phyloP scores from a whole-genome alignment of 2,113 vertebrate genomes.

The Sebastes fasciatus region DNA sequence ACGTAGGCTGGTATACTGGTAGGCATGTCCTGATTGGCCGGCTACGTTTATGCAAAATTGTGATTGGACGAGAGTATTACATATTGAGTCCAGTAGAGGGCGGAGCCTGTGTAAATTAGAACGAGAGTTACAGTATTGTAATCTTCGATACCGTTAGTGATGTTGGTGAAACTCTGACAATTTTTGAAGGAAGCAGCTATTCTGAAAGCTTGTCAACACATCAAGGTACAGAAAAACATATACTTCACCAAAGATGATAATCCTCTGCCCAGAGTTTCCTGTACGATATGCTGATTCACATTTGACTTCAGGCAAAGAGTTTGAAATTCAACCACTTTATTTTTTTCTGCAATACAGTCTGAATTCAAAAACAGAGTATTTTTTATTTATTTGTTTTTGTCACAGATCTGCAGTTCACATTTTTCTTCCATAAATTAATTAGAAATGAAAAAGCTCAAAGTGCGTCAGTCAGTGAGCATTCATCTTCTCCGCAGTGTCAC shows the following conservation, averaged over 20 bases:
- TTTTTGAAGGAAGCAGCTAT: neutral
- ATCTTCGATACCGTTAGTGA: neutral
- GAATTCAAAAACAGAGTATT: neutral
- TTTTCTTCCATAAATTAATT: slow-evolving; percentile 28
- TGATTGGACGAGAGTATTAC: too few species aligned
- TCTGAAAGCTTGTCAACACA: neutral
- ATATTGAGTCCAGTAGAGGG: too few species aligned
- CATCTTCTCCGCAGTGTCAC: neutral
- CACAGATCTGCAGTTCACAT: neutral
- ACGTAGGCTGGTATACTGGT: too few species aligned
- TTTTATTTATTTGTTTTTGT: neutral
- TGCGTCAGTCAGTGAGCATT: neutral
- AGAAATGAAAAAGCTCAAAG: slow-evolving; percentile 14
- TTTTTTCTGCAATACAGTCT: neutral
- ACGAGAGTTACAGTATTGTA: too few species aligned
- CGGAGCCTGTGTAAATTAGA: too few species aligned
- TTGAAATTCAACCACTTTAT: neutral
- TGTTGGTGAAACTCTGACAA: neutral
- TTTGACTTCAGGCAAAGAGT: neutral
- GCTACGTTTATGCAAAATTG: too few species aligned
- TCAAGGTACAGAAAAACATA: neutral
- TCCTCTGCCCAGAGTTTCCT: neutral
- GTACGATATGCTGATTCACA: neutral
- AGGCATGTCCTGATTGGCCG: too few species aligned
- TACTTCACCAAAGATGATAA: neutral